Base-by-base conservation (phyloP, 2,797 vertebrate genomes). In the Diceros bicornis region DNA sequence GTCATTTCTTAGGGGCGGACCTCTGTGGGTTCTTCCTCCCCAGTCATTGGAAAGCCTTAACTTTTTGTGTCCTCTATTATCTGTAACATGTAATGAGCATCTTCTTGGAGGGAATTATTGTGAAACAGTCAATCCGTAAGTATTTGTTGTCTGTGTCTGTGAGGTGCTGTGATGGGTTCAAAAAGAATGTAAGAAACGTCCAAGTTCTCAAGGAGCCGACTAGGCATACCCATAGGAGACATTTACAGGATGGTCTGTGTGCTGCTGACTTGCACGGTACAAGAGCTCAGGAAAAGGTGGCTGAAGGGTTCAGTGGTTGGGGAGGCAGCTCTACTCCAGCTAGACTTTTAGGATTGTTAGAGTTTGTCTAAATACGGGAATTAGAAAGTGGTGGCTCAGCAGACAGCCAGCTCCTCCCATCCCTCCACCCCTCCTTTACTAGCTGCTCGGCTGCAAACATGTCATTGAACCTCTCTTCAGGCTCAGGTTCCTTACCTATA, bases 31-130 rank as follows among this genome's bases (percentile, higher is more conserved):
- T 52, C 5, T 81, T 92, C 69, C 34, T 66, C 37, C 29, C 34
- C 11, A 16, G 44, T 23, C 59, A 23, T 25, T 74, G 78, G n/a
- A 84, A 89, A 92, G 61, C 57, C 75, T 21, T 74, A 75, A 78
- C n/a, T 61, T 59, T 72, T 57, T 71, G 32, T 34, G 29, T 21
- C 37, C 25, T 61, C 52, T 77, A 0, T 74, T 55, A 14, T 27
- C 2, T 0, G 14, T 68, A 57, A 86, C 52, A 57, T 34, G 12
- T 74, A 55, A 16, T 1, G 41, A 84, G 57, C 37, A 7, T 62
- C 47, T 87, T 34, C 2, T 50, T 77, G 55, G 89, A 97, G 41
- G 44, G 23, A 66, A 50, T 90, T 61, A 18, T 25, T 32, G 29
- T 32, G 13, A 71, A 84, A 25, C 12, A 27, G 32, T 78, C 66